Evolutionary conservation across 2,888 invertebrate genomes (phyloP).

Genomic region (Ormia ochracea): DNA sequence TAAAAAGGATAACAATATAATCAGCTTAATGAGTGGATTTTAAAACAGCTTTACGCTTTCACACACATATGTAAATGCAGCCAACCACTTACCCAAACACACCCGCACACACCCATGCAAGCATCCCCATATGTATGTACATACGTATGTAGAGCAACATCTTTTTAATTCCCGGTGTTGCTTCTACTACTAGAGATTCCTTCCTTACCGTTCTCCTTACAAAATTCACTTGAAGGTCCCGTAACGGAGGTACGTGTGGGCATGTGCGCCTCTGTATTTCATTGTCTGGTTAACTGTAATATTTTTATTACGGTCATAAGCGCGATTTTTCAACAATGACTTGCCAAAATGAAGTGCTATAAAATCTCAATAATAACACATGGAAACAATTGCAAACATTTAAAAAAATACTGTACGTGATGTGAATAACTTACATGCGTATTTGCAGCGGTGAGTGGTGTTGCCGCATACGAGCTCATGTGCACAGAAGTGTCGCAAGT

Average conservation of each 20-base stretch:
- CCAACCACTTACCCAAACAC: not conserved
- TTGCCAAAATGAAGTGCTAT: constrained; percentile 45
- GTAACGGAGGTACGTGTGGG: constrained; percentile 6
- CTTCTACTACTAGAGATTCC: not conserved
- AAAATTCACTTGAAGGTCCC: constrained; percentile 49
- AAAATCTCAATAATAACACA: constrained; percentile 54
- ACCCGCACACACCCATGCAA: not conserved
- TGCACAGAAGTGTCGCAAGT: constrained; percentile 34
- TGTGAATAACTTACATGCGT: constrained; percentile 11
- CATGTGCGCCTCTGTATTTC: constrained; percentile 29
- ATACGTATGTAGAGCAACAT: too few relatives aligned
- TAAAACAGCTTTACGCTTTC: constrained; percentile 62
- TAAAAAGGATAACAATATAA: constrained; percentile 75
- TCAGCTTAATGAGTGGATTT: constrained; percentile 74
- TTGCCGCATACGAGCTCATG: not conserved
- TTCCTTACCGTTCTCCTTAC: constrained; percentile 4
- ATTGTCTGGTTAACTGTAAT: constrained; percentile 19
- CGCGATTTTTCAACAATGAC: constrained; percentile 46
- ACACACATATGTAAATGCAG: not conserved
- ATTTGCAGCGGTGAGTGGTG: not conserved
- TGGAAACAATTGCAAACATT: constrained; percentile 51
- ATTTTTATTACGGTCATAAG: constrained; percentile 32
- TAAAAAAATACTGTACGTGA: constrained; percentile 49
- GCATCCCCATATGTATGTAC: not conserved
- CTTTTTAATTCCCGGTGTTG: constrained; percentile 16